Conservation (phyloP, 2,888 invertebrate species). For the Cloeon dipterum region DNA sequence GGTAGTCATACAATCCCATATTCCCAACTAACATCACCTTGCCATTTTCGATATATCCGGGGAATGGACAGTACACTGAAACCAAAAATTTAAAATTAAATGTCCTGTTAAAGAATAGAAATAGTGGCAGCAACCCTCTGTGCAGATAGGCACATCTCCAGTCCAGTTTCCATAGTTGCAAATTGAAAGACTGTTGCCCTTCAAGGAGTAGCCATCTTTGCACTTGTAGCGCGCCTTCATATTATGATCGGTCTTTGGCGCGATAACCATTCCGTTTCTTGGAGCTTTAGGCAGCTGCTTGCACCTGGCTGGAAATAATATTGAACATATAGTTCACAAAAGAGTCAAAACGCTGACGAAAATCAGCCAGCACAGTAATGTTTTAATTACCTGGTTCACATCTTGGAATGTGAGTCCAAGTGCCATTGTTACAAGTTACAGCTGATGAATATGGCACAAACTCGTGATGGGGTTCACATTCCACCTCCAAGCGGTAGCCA, state of each 20-base stretch:
- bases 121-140: slow-evolving; percentile 40
- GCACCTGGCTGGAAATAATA: slow-evolving; percentile 47
- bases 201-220: slow-evolving; percentile 74
- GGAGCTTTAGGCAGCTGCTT: slow-evolving; percentile 63
- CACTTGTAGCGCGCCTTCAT: slow-evolving; percentile 86
- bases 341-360: no score
- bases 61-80: slow-evolving; percentile 76
- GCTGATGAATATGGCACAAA: slow-evolving; percentile 48
- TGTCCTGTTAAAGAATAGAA: no score
- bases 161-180: slow-evolving; percentile 93
- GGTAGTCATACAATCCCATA: slow-evolving; percentile 88
- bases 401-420: slow-evolving; percentile 82
- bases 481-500: slow-evolving; percentile 46
- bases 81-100: no score
- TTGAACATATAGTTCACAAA: no score
- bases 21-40: slow-evolving; percentile 81
- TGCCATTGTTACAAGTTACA: slow-evolving; percentile 80
- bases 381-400: slow-evolving; percentile 44
- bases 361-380: slow-evolving; percentile 1
- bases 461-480: slow-evolving; percentile 61
- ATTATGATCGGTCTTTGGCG: slow-evolving; percentile 92
- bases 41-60: slow-evolving; percentile 71
- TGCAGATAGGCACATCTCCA: slow-evolving; percentile 66
- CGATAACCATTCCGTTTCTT: slow-evolving; percentile 86
- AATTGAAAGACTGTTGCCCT: slow-evolving; percentile 48